Evolutionary conservation across 2,113 vertebrate genomes (phyloP).

Genomic region (Mellivora capensis): DNA sequence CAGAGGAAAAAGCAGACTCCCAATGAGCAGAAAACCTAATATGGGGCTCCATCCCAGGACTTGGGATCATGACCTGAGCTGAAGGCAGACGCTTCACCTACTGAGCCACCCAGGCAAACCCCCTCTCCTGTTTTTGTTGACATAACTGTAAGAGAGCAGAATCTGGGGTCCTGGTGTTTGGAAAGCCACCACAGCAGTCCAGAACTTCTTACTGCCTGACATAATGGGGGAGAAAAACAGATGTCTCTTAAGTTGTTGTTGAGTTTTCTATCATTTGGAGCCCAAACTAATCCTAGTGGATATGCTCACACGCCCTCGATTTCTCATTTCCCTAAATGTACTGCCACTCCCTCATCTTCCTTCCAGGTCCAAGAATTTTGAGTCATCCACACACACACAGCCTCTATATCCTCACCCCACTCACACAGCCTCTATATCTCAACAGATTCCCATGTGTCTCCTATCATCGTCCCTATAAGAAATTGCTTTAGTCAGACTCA

Average conservation of each 20-base stretch:
- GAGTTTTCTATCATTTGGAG: not conserved
- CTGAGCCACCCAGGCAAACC: not conserved
- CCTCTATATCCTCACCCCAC: not conserved
- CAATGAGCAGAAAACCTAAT: not conserved
- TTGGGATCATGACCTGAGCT: not conserved
- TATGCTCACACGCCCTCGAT: not conserved
- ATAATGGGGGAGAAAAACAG: not conserved
- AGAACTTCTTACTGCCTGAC: not conserved
- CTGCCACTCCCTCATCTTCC: not conserved
- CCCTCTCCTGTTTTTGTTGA: accelerated
- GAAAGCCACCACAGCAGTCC: not conserved
- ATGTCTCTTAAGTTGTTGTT: not conserved
- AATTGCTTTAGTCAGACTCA: not conserved
- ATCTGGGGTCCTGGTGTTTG: not conserved
- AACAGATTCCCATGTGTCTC: too few relatives aligned
- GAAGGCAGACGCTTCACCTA: not conserved
- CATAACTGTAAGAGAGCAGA: not conserved
- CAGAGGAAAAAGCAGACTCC: not conserved
- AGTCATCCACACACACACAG: not conserved
- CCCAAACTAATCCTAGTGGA: not conserved
- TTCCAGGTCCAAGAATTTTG: not conserved
- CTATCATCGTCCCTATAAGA: not conserved
- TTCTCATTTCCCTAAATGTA: not conserved
- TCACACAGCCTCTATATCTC: not conserved
- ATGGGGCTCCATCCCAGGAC: not conserved